Evolutionary conservation across 2,888 invertebrate genomes (phyloP).

Genomic region (Meiosimyza platycephala): DNA sequence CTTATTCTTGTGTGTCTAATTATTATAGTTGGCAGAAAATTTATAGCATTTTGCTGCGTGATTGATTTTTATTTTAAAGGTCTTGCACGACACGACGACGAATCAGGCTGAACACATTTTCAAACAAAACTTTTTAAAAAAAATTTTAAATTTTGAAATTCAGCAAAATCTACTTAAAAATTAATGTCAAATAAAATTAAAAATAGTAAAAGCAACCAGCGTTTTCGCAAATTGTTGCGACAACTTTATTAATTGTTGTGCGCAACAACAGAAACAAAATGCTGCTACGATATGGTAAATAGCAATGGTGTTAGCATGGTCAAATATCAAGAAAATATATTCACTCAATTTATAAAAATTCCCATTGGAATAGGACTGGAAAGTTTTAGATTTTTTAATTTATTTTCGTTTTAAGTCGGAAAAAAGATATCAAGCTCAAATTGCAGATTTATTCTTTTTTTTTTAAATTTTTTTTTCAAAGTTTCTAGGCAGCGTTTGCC

Average conservation of each 20-base stretch:
- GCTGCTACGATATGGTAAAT: too few relatives aligned
- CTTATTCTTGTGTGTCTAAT: slow-evolving; percentile 36
- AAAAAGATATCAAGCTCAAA: too few relatives aligned
- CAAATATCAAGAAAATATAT: too few relatives aligned
- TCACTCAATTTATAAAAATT: too few relatives aligned
- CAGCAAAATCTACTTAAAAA: background rate
- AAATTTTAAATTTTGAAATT: slow-evolving; percentile 11
- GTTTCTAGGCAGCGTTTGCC: too few relatives aligned
- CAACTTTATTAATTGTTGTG: slow-evolving; percentile 22
- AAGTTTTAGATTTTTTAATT: too few relatives aligned
- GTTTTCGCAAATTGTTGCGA: slow-evolving; percentile 39
- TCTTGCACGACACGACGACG: slow-evolving; percentile 41
- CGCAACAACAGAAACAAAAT: background rate
- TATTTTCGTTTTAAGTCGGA: too few relatives aligned
- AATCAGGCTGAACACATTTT: background rate
- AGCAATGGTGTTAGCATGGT: too few relatives aligned
- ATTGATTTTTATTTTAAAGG: slow-evolving; percentile 63
- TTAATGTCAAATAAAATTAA: slow-evolving; percentile 22
- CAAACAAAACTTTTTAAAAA: slow-evolving; percentile 27
- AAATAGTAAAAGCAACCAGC: slow-evolving; percentile 25
- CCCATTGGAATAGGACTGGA: too few relatives aligned
- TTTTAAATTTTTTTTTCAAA: too few relatives aligned
- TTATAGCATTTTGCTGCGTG: slow-evolving; percentile 57
- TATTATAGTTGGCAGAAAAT: slow-evolving; percentile 47
- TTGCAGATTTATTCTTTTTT: too few relatives aligned